Percentiles rank a stretch among this genome's conserved stretches.
Conservation (phyloP, 2,888 invertebrate genomes). For the Diplazon laetatorius region DNA sequence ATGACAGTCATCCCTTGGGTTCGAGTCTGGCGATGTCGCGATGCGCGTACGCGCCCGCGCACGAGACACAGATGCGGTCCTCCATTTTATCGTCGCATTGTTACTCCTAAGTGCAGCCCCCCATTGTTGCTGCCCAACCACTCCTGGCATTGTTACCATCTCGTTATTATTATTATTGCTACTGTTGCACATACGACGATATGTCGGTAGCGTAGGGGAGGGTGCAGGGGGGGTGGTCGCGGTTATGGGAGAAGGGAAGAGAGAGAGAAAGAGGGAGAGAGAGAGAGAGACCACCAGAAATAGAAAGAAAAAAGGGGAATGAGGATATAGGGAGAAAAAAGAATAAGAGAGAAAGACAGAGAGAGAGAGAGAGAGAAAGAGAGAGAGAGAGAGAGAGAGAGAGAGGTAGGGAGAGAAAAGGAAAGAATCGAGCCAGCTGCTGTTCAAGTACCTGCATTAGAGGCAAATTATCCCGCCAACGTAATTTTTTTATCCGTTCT, state of each 20-base stretch:
- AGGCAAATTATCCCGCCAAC: conserved; percentile 77
- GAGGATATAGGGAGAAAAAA: conserved; percentile 21
- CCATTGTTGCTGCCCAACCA: conserved; percentile 66
- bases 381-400: conserved; percentile 40
- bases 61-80: conserved; percentile 76
- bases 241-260: conserved; percentile 12
- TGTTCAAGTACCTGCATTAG: conserved; percentile 77
- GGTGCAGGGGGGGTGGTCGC: not conserved
- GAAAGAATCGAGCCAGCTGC: conserved; percentile 72
- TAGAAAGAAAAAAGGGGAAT: conserved; percentile 24
- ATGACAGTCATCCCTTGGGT: conserved; percentile 7
- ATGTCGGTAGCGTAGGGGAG: conserved; percentile 26
- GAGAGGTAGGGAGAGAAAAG: conserved; percentile 34
- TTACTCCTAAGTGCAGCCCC: conserved; percentile 80
- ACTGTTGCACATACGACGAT: conserved; percentile 74
- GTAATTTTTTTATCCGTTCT: conserved; percentile 63
- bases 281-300: conserved; percentile 17
- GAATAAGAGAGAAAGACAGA: conserved; percentile 13
- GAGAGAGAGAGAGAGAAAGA: conserved; percentile 41
- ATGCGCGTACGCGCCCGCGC: conserved; percentile 43
- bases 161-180: conserved; percentile 81
- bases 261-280: not conserved
- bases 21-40: conserved; percentile 30
- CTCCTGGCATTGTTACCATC: conserved; percentile 78
- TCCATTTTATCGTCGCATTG: conserved; percentile 81